Evolutionary conservation across 2,797 vertebrate genomes (phyloP).

Genomic region (Echiichthys vipera): DNA sequence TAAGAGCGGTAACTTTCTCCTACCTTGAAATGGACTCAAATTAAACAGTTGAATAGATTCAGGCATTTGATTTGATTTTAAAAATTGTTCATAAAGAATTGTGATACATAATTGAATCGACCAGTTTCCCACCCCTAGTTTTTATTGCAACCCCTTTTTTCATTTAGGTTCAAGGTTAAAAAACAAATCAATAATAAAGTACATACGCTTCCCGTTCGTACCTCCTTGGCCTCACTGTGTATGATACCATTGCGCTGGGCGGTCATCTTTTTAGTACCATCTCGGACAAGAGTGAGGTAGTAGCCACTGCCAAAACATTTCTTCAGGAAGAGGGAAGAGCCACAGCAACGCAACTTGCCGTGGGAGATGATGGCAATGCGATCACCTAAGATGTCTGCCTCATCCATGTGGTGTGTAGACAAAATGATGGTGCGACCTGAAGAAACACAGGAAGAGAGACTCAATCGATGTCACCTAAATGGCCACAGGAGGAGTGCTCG

Average conservation of each 20-base stretch:
- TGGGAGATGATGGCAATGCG: slow-evolving; percentile 97
- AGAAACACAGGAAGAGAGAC: neutral
- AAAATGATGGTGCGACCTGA: slow-evolving; percentile 96
- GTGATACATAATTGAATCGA: too few relatives aligned
- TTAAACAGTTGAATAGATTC: too few relatives aligned
- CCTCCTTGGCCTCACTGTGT: slow-evolving; percentile 27
- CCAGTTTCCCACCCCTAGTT: too few relatives aligned
- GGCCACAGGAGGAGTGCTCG: too few relatives aligned
- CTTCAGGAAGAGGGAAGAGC: slow-evolving; percentile 96
- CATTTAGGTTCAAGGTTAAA: too few relatives aligned
- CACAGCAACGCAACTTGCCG: slow-evolving; percentile 93
- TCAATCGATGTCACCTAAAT: neutral
- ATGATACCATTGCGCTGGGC: slow-evolving; percentile 50
- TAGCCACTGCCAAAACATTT: slow-evolving; percentile 96
- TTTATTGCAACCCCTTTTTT: too few relatives aligned
- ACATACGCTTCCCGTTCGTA: neutral
- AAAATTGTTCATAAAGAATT: too few relatives aligned
- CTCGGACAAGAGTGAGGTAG: slow-evolving; percentile 94
- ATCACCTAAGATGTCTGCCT: slow-evolving; percentile 96
- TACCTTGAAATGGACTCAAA: too few relatives aligned
- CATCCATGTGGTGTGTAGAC: slow-evolving; percentile 99
- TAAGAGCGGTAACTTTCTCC: too few relatives aligned
- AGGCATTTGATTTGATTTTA: too few relatives aligned
- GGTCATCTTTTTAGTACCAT: slow-evolving; percentile 72
- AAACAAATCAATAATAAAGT: neutral